phyloP scores from a whole-genome alignment of 1,140 invertebrate species.

The Venustaconcha ellipsiformis region DNA sequence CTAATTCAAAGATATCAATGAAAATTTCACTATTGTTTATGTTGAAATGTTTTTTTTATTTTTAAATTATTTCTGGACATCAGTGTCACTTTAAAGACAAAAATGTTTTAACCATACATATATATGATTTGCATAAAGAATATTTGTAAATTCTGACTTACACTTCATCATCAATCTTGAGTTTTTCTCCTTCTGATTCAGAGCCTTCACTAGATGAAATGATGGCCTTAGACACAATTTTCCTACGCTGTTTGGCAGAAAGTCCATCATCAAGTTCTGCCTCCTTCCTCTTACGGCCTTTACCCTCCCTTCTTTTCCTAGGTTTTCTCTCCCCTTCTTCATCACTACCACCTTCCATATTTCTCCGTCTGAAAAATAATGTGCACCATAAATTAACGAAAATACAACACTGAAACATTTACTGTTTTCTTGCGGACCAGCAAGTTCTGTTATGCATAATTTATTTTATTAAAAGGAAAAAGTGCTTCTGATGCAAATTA shows the following conservation, averaged over 20 bases:
- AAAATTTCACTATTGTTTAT: neutral
- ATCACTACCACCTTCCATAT: slow-evolving; percentile 38
- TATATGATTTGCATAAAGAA: neutral
- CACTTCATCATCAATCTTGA: slow-evolving; percentile 71
- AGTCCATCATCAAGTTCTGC: slow-evolving; percentile 75
- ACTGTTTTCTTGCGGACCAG: too few relatives aligned
- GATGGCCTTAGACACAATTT: slow-evolving; percentile 93
- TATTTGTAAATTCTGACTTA: slow-evolving; percentile 31
- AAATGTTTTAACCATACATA: neutral
- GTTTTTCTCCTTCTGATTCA: slow-evolving; percentile 75
- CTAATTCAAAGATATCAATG: neutral
- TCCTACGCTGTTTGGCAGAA: slow-evolving; percentile 84
- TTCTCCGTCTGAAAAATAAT: slow-evolving; percentile 20
- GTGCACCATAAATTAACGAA: too few relatives aligned
- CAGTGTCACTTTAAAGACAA: neutral
- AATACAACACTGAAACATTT: too few relatives aligned
- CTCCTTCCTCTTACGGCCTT: slow-evolving; percentile 39
- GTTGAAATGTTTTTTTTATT: neutral
- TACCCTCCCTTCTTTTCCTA: slow-evolving; percentile 33
- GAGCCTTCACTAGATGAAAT: slow-evolving; percentile 93
- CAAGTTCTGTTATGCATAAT: too few relatives aligned
- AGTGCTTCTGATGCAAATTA: too few relatives aligned
- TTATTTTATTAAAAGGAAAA: too few relatives aligned
- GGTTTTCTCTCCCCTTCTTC: slow-evolving; percentile 42
- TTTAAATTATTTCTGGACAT: neutral